phyloP scores from a whole-genome alignment of 1,140 invertebrate species.

The Camponotus vicinus region DNA sequence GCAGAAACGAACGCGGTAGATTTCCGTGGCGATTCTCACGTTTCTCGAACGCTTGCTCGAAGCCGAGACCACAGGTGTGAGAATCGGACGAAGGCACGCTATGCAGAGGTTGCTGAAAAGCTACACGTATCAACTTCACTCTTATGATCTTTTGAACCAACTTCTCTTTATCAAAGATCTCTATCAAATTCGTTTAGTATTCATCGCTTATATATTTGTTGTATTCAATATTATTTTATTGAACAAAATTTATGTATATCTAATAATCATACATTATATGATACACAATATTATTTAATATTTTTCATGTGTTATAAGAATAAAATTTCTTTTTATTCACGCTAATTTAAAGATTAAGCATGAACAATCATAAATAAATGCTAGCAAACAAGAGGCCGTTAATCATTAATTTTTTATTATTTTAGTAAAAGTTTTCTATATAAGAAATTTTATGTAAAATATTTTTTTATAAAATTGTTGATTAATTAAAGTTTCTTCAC shows the following conservation, averaged over 20 bases:
- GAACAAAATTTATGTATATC: not conserved
- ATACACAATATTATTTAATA: not conserved
- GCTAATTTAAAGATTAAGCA: too few species aligned
- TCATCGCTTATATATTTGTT: not conserved
- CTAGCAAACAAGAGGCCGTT: too few species aligned
- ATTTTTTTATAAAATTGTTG: too few species aligned
- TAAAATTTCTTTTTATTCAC: not conserved
- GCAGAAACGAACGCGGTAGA: constrained; percentile 39
- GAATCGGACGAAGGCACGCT: constrained; percentile 10
- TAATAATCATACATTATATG: not conserved
- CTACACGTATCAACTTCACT: not conserved
- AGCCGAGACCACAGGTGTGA: constrained; percentile 29
- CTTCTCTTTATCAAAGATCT: not conserved
- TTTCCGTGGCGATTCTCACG: constrained; percentile 54
- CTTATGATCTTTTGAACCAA: not conserved
- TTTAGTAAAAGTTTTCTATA: too few species aligned
- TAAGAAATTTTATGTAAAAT: too few species aligned
- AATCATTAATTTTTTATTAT: too few species aligned
- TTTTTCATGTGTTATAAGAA: not conserved
- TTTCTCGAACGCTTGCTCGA: constrained; percentile 17
- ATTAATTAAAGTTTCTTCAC: not conserved
- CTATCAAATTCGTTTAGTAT: not conserved
- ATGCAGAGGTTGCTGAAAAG: not conserved
- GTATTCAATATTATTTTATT: not conserved
- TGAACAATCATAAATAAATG: too few species aligned